Conservation (phyloP, 2,888 invertebrate species). For the Scaeva pyrastri region DNA sequence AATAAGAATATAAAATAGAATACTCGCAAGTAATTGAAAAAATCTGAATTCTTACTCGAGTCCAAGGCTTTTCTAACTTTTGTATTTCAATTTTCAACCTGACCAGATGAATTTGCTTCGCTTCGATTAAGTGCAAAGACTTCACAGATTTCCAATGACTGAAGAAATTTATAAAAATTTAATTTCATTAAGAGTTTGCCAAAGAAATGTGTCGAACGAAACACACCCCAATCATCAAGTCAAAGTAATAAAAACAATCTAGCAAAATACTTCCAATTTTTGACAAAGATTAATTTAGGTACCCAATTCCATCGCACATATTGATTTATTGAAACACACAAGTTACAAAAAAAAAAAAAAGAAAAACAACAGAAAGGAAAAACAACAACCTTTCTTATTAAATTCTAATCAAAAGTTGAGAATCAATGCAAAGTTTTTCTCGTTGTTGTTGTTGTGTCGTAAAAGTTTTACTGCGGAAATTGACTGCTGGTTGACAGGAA, state of each 20-base stretch:
- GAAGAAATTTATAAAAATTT: not conserved
- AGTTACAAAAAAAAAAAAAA: not conserved
- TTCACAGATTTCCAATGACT: no score
- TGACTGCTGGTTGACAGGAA: slow-evolving; percentile 3
- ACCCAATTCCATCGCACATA: not conserved
- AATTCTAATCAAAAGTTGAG: not conserved
- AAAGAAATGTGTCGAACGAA: no score
- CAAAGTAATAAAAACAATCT: no score
- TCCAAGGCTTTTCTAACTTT: no score
- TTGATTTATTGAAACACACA: not conserved
- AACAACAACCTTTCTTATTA: not conserved
- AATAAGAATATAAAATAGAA: no score
- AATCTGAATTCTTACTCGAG: no score
- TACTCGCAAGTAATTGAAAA: no score
- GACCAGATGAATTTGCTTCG: no score
- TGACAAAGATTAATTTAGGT: not conserved
- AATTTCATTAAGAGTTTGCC: not conserved
- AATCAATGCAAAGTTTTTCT: not conserved
- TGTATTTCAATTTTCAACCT: no score
- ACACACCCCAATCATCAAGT: no score
- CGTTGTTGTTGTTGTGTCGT: not conserved
- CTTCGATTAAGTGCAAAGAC: no score
- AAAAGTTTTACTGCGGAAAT: not conserved
- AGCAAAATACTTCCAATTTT: not conserved
- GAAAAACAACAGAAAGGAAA: not conserved